phyloP scores from a whole-genome alignment of 2,113 vertebrate species.

The Nanger granti region DNA sequence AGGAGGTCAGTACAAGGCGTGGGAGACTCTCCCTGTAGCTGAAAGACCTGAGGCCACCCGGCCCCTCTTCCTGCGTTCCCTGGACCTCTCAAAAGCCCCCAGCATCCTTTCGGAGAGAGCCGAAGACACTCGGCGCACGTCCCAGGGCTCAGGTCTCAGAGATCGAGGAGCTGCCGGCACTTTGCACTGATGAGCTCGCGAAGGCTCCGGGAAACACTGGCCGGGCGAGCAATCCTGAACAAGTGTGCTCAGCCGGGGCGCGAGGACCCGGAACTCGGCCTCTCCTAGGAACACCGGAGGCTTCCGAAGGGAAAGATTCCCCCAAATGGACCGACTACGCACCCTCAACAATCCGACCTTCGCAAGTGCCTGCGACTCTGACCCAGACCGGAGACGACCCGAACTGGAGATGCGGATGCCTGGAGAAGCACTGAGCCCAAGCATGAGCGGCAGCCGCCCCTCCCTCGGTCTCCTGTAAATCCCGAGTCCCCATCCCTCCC shows the following conservation, averaged over 20 bases:
- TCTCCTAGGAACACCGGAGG: neutral
- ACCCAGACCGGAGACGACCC: neutral
- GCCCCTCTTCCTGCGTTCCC: neutral
- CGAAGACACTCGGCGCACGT: neutral
- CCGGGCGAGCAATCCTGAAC: rapidly evolving
- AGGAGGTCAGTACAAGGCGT: rapidly evolving
- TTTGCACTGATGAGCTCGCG: rapidly evolving
- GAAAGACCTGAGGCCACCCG: neutral
- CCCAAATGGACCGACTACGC: neutral
- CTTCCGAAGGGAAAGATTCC: neutral
- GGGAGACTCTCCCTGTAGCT: neutral
- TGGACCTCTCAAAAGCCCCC: neutral
- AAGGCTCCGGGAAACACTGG: neutral
- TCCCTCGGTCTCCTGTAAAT: neutral
- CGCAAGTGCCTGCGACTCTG: neutral
- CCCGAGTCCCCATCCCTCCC: neutral
- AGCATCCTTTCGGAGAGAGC: neutral
- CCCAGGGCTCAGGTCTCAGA: neutral
- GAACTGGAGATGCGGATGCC: neutral
- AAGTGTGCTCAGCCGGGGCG: rapidly evolving
- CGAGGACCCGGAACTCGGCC: no score
- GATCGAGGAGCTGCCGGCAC: neutral
- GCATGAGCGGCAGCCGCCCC: neutral
- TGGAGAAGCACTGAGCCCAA: neutral
- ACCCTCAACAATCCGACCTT: neutral